phyloP scores from a whole-genome alignment of 2,113 vertebrate genomes.

The Paramormyrops kingsleyae region DNA sequence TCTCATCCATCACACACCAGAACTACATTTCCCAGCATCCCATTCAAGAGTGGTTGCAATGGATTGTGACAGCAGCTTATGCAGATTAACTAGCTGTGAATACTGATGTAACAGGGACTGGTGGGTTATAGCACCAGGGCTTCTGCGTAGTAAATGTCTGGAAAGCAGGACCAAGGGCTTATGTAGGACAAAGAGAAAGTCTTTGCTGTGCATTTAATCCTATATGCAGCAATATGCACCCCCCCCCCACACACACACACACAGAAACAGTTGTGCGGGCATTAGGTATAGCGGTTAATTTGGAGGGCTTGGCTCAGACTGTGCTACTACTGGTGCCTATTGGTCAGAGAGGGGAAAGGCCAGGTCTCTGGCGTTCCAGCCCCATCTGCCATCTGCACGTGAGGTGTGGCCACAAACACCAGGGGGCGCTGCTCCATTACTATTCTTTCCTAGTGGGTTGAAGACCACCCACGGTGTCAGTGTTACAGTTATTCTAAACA shows the following conservation, averaged over 20 bases:
- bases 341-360: not conserved
- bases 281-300: not conserved
- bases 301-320: not conserved
- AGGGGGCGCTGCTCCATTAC: not conserved
- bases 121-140: not conserved
- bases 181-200: not conserved
- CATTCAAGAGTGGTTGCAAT: not conserved
- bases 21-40: constrained; percentile 9
- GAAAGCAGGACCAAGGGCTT: not conserved
- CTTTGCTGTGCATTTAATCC: not conserved
- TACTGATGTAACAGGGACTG: not conserved
- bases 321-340: not conserved
- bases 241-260: not conserved
- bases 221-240: not conserved
- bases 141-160: not conserved
- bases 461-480: not conserved
- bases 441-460: not conserved
- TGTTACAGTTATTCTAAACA: not conserved
- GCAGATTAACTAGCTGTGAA: not conserved
- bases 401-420: not conserved
- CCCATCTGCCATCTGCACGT: not conserved
- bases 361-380: not conserved
- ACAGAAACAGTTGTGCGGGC: not conserved
- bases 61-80: not conserved
- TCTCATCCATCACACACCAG: not conserved